Base-by-base conservation (phyloP, 2,888 invertebrate genomes). In the Acanthosoma haemorrhoidale region DNA sequence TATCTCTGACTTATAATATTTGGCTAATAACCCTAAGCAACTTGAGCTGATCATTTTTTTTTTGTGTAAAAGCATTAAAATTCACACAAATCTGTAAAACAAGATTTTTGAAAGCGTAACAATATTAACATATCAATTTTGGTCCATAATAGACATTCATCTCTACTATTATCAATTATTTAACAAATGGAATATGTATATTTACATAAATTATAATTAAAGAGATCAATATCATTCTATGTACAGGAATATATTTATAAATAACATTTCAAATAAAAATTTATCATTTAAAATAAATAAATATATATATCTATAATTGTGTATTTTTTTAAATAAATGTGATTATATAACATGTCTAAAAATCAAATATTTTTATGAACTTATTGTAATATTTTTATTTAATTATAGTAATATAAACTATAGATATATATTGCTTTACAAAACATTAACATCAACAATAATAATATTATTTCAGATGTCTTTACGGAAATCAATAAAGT, bases 191-290 rank as follows among this genome's bases (percentile, higher is more conserved):
- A 51, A 51, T 51, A 51, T 43, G 21, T 13, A 51, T 25, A 51
- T 25, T n/a, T 51, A 51, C 29, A 4, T 25, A 51, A 51, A 5
- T 51, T 51, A 51, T 25, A 25, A 51, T 51, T 51, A 51, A 51
- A 51, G 51, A 51, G 51, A 51, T 51, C 51, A 51, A n/a, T n/a
- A n/a, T 51, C 29, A 51, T 25, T 51, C 29, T 51, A 51, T 51
- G n/a, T 51, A 51, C 51, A 51, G 29, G 25, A 25, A 51, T 6
- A 32, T 6, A 32, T 6, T 6, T 6, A 43, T n/a, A n/a, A n/a
- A n/a, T n/a, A n/a, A n/a, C n/a, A n/a, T 11, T n/a, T 25, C 13
- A 25, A 6, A 51, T 51, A 51, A 29, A 51, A 9, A 51, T 29
- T n/a, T 51, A 51, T 25, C 51, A 25, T 25, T 51, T 25, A 51